phyloP scores from a whole-genome alignment of 2,888 invertebrate species.

The Pristionchus mayeri region DNA sequence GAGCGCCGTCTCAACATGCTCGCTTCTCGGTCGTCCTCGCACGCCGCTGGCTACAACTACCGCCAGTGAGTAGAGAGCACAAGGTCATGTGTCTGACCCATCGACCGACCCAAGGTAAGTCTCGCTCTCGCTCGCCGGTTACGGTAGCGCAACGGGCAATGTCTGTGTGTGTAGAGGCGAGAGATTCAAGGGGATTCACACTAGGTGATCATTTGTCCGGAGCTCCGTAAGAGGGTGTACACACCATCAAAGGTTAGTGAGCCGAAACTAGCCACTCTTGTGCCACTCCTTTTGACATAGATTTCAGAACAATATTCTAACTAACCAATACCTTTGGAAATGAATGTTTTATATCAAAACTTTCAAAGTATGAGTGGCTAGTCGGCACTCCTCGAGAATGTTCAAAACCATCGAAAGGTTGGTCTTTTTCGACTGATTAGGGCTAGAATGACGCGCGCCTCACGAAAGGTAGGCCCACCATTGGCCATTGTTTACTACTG shows the following conservation, averaged over 20 bases:
- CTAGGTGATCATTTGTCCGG: constrained; percentile 35
- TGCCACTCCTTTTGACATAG: not conserved
- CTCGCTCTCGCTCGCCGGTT: not conserved
- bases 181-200: not conserved
- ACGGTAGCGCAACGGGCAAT: not conserved
- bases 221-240: not conserved
- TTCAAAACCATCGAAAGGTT: not conserved
- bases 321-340: not conserved
- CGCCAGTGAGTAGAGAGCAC: constrained; percentile 52
- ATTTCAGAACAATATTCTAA: not conserved
- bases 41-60: constrained; percentile 46
- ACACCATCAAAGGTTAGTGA: constrained; percentile 19
- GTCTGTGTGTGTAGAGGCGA: too few relatives aligned
- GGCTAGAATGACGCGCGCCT: not conserved
- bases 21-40: constrained; percentile 41
- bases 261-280: constrained; percentile 26
- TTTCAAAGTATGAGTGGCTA: not conserved
- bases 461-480: not conserved
- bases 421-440: constrained; percentile 32
- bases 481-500: not conserved
- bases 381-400: not conserved
- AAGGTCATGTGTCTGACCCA: constrained; percentile 30
- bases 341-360: not conserved
- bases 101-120: constrained; percentile 41
- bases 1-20: constrained; percentile 57